Evolutionary conservation across 2,797 vertebrate genomes (phyloP).

Genomic region (Thaleichthys pacificus): DNA sequence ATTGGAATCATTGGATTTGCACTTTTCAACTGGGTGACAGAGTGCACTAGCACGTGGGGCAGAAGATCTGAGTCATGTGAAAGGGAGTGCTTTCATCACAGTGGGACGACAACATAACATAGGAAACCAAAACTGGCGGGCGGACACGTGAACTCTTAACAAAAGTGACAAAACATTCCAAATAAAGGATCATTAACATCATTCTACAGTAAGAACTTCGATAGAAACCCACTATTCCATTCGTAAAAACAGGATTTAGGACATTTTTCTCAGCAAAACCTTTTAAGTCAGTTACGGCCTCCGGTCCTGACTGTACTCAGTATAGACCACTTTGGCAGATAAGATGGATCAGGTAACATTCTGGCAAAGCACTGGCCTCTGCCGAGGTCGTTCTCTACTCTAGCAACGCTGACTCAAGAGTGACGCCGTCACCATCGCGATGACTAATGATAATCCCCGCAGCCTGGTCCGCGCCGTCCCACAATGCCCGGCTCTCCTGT

Average conservation of each 20-base stretch:
- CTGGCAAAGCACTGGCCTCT: not conserved
- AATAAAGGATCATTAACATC: too few relatives aligned
- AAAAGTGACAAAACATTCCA: too few relatives aligned
- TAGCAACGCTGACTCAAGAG: constrained; percentile 14
- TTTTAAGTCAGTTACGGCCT: not conserved
- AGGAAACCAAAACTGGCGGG: too few relatives aligned
- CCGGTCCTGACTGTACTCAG: too few relatives aligned
- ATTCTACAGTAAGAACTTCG: too few relatives aligned
- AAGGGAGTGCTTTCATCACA: not conserved
- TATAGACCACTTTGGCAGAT: not conserved
- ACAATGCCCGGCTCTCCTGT: not conserved
- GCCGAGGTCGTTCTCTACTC: not conserved
- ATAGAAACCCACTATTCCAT: too few relatives aligned
- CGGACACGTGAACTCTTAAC: too few relatives aligned
- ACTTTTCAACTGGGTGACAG: not conserved
- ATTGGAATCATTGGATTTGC: not conserved
- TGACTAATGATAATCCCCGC: constrained; percentile 24
- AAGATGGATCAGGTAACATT: not conserved
- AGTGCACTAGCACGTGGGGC: not conserved
- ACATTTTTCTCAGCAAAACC: too few relatives aligned
- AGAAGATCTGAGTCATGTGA: not conserved
- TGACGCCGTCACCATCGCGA: not conserved
- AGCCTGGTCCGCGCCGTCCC: not conserved
- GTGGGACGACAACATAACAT: not conserved
- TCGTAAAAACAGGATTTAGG: too few relatives aligned